Percentiles rank a stretch among this genome's conserved stretches.
phyloP scores from a whole-genome alignment of 1,140 invertebrate genomes.

The Mercenaria mercenaria region DNA sequence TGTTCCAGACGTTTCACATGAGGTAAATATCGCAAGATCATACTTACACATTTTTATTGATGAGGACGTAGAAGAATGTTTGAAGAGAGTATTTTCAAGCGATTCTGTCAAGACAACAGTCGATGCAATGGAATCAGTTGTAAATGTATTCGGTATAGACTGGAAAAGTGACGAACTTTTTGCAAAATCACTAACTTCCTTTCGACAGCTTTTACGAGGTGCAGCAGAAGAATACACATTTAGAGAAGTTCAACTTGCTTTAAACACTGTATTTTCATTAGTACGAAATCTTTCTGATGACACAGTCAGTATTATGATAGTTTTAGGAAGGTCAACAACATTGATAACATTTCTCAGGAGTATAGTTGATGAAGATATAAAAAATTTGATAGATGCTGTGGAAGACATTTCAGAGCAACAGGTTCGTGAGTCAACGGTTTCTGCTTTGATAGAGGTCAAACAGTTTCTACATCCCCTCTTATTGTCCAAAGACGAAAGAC shows the following conservation, averaged over 20 bases:
- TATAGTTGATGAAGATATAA: slow-evolving; percentile 72
- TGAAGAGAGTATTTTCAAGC: background rate
- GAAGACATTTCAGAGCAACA: slow-evolving; percentile 78
- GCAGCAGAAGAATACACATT: slow-evolving; percentile 11
- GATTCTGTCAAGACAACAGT: background rate
- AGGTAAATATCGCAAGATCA: background rate
- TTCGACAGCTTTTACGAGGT: background rate
- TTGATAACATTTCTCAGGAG: slow-evolving; percentile 70
- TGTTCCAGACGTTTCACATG: background rate
- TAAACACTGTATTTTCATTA: slow-evolving; percentile 39
- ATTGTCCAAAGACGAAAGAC: slow-evolving; percentile 9
- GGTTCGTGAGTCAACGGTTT: slow-evolving; percentile 74
- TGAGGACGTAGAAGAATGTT: background rate
- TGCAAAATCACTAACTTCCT: background rate
- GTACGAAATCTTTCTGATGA: slow-evolving; percentile 18
- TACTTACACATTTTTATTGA: background rate
- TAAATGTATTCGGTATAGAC: background rate
- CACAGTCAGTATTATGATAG: slow-evolving; percentile 57
- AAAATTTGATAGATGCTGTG: slow-evolving; percentile 78
- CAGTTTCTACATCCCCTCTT: slow-evolving; percentile 70
- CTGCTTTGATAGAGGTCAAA: slow-evolving; percentile 73
- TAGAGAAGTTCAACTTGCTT: slow-evolving; percentile 7
- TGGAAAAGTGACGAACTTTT: background rate
- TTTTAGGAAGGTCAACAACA: slow-evolving; percentile 56
- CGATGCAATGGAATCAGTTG: background rate